Conservation (phyloP, 1,140 invertebrate genomes). For the Anastrepha ludens region DNA sequence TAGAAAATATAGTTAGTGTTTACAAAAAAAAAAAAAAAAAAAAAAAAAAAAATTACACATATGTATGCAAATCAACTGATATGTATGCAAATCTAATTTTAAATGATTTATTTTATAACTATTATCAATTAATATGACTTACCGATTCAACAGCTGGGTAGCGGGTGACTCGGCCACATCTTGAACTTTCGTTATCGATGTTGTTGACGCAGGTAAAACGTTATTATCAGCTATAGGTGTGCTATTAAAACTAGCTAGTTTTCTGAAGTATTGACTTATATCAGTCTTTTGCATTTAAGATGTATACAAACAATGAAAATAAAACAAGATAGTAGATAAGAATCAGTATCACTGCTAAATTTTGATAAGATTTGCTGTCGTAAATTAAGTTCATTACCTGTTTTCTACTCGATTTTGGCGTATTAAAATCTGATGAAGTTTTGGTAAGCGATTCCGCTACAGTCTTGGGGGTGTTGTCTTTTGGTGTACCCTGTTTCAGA, state of each 20-base stretch:
- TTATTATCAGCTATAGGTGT: conserved; percentile 54
- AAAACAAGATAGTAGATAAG: neutral
- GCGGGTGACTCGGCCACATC: conserved; percentile 64
- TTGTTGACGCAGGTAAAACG: neutral
- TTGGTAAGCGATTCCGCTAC: conserved; percentile 42
- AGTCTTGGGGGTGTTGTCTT: conserved; percentile 54
- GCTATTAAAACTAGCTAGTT: conserved; percentile 58
- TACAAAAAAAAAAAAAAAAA: no score
- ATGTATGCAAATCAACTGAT: no score
- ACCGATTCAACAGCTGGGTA: conserved; percentile 67
- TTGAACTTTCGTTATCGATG: conserved; percentile 37
- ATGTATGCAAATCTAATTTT: no score
- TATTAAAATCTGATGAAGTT: conserved; percentile 56
- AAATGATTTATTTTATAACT: no score
- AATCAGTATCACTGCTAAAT: neutral
- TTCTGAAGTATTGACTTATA: conserved; percentile 65
- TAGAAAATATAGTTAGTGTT: no score
- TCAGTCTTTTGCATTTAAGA: conserved; percentile 60
- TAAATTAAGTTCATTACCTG: conserved; percentile 53
- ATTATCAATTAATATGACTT: neutral
- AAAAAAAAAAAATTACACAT: no score
- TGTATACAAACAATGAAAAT: neutral
- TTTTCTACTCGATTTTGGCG: conserved; percentile 58
- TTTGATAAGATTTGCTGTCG: neutral
- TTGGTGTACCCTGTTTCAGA: conserved; percentile 58